Evolutionary conservation across 2,113 vertebrate species (phyloP).

Genomic region (Aspidoscelis tigris): DNA sequence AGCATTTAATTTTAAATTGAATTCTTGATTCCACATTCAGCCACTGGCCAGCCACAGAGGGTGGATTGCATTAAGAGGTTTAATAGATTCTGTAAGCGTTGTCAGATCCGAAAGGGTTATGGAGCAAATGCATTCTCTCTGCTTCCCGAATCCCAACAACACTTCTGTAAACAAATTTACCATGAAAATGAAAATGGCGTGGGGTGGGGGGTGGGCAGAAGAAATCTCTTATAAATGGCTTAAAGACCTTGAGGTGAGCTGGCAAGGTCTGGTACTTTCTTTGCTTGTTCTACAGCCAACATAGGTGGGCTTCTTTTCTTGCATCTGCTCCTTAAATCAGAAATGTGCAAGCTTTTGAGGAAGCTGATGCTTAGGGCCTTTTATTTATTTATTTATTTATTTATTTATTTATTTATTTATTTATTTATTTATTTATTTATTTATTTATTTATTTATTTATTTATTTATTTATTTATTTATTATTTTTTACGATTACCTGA

Average conservation of each 20-base stretch:
- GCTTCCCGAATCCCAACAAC: constrained; percentile 74
- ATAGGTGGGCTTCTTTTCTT: not conserved
- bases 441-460: too few relatives aligned
- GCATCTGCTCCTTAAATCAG: too few relatives aligned
- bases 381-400: too few relatives aligned
- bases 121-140: constrained; percentile 78
- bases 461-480: too few relatives aligned
- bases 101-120: constrained; percentile 75
- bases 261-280: not conserved
- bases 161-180: constrained; percentile 71
- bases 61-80: constrained; percentile 79
- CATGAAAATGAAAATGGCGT: constrained; percentile 61
- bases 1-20: constrained; percentile 79
- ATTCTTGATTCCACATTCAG: constrained; percentile 74
- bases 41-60: constrained; percentile 69
- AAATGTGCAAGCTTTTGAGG: too few relatives aligned
- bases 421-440: too few relatives aligned
- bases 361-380: too few relatives aligned
- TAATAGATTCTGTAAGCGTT: constrained; percentile 79
- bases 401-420: too few relatives aligned
- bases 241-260: constrained; percentile 18
- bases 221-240: constrained; percentile 57
- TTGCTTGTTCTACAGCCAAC: not conserved
- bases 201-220: constrained; percentile 48
- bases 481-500: too few relatives aligned